A percentile compares a stretch with the other conserved stretches of the same genome.
These are phyloP conservation scores for Egretta garzetta DNA, from an alignment of 2,113 vertebrate genomes.

Conservation along the genomic window DNA sequence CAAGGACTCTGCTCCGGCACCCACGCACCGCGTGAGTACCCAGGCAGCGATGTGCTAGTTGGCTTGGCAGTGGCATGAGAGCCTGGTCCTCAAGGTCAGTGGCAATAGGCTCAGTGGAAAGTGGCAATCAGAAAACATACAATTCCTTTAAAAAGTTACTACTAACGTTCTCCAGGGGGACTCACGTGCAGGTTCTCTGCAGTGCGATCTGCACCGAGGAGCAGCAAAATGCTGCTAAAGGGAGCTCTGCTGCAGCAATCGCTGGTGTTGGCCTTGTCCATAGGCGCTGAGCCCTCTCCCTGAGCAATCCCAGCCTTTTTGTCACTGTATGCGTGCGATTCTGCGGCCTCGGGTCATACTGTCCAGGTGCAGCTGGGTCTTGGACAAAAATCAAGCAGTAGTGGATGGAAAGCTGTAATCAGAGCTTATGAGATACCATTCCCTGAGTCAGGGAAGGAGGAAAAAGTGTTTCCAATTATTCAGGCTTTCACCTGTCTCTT, in stretches of 20 bases:
- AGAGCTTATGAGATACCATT: not conserved
- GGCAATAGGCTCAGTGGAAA: not conserved
- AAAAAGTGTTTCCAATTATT: not conserved
- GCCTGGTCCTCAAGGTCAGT: not conserved
- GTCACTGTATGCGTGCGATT: accelerated
- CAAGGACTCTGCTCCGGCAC: not conserved
- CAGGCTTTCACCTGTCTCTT: not conserved
- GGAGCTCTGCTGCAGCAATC: not conserved
- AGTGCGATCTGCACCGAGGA: accelerated
- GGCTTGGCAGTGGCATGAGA: not conserved
- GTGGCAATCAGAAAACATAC: not conserved
- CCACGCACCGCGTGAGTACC: accelerated
- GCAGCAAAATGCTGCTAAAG: not conserved
- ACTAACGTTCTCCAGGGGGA: not conserved
- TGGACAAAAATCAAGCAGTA: not conserved
- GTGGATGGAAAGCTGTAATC: not conserved
- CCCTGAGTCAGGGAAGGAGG: not conserved
- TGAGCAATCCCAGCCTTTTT: not conserved
- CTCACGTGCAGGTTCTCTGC: not conserved
- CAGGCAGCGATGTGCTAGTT: not conserved
- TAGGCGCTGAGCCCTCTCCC: not conserved
- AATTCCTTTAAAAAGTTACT: not conserved
- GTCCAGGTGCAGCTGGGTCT: too few relatives aligned
- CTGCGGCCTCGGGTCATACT: accelerated
- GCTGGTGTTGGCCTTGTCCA: not conserved